Percentiles rank a stretch among this genome's conserved stretches.
phyloP scores from a whole-genome alignment of 2,888 invertebrate species.

The Pollenia angustigena region DNA sequence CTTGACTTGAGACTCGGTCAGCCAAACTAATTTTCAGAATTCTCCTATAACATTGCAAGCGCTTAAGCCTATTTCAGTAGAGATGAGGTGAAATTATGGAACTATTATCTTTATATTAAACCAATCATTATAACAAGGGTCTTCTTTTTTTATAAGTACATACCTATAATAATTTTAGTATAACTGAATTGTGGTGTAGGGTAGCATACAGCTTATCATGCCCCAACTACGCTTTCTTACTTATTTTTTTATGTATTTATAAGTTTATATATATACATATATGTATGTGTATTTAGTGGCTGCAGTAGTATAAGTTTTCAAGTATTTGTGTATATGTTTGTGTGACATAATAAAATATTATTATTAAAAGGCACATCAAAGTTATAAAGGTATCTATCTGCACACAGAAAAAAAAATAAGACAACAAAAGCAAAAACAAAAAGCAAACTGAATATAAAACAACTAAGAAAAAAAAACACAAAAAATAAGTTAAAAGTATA shows the following conservation, averaged over 20 bases:
- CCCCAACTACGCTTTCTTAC: too few species aligned
- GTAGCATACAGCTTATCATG: too few species aligned
- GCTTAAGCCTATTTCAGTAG: too few species aligned
- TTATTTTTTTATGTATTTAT: not conserved
- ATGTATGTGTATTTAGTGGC: constrained; percentile 57
- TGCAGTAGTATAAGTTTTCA: constrained; percentile 51
- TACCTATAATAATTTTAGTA: too few species aligned
- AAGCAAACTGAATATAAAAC: constrained; percentile 37
- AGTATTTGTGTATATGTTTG: constrained; percentile 55
- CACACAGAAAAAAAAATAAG: constrained; percentile 50
- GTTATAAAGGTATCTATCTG: constrained; percentile 80
- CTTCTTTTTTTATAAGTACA: too few species aligned
- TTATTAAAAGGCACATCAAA: constrained; percentile 83
- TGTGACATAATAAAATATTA: constrained; percentile 82
- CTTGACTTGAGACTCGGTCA: too few species aligned
- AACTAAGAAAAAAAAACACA: constrained; percentile 33
- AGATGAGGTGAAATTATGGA: too few species aligned
- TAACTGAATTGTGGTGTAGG: too few species aligned
- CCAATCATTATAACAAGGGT: too few species aligned
- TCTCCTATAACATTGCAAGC: too few species aligned
- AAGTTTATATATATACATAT: constrained; percentile 6
- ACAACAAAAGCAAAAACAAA: constrained; percentile 22
- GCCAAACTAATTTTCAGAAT: too few species aligned
- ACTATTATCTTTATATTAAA: too few species aligned
- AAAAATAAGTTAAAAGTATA: constrained; percentile 46